Base-by-base conservation (phyloP, 2,888 invertebrate genomes). In the Apamea monoglypha region DNA sequence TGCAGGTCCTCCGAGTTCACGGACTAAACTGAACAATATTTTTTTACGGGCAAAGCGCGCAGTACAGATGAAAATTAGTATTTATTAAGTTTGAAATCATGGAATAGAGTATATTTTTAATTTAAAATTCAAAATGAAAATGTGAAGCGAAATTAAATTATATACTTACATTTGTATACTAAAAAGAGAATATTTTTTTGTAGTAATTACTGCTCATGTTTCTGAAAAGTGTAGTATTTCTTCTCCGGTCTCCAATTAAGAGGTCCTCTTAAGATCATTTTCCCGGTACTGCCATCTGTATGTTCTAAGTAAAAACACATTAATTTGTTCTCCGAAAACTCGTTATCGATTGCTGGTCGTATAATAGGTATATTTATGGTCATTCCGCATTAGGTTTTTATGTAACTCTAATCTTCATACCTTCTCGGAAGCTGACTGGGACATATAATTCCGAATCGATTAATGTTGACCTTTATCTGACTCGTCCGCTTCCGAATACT, bases 321-420 rank as follows among this genome's bases (percentile, higher is more conserved):
- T 92, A 92, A 92, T 92, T 91, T 85, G 89, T 92, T 93, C 92
- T 91, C 91, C 91, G 93, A 93, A 93, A 91, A 90, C 90, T 89
- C 85, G 87, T 89, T 91, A 91, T 92, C 91, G 92, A 92, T 92
- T 91, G 93, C 91, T 90, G 88, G 84, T 89, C 87, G 88, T 89
- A 88, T 91, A 90, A 90, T 89, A 87, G 83, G 78, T 85, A 79
- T 88, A 86, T 87, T 88, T 89, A 89, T 83, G 85, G 74, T 85
- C 84, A 89, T 88, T 89, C 71, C 71, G 76, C 81, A 90, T 91
- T 90, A 88, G 81, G 89, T 89, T 90, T 93, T 94, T 92, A 90
- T 91, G 90, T 91, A 86, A 87, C 89, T 86, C 87, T 91, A 92
- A 91, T 91, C 90, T 92, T 90, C 86, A 83, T 87, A 90, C 88